Conservation (phyloP, 1,140 invertebrate genomes). For the Caenorhabditis brenneri region DNA sequence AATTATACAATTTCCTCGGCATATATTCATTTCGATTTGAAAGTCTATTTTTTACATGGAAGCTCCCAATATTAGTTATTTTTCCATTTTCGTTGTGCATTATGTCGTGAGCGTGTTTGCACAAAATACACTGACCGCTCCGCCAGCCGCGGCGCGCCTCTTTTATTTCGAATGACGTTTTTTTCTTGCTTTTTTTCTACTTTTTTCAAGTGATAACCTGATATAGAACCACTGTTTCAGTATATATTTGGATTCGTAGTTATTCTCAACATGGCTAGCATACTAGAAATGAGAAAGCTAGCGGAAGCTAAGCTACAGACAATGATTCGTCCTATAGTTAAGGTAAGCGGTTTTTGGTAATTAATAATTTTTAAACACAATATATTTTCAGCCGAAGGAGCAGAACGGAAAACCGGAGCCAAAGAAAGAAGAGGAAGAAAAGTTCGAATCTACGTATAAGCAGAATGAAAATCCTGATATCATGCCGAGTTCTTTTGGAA, state of each 20-base stretch:
- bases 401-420: neutral
- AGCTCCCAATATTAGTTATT: no score
- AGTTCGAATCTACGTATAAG: neutral
- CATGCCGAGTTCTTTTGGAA: slow-evolving; percentile 40
- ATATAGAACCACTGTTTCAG: neutral
- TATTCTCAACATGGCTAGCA: neutral
- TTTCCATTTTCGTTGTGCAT: no score
- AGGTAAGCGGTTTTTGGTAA: neutral
- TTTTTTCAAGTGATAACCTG: no score
- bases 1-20: no score
- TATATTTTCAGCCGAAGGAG: slow-evolving; percentile 18
- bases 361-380: no score
- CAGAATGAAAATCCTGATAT: slow-evolving; percentile 1
- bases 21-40: no score
- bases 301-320: slow-evolving; percentile 19
- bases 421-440: slow-evolving; percentile 12
- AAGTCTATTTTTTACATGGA: no score
- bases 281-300: slow-evolving; percentile 11
- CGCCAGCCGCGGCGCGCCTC: neutral
- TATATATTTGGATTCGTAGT: neutral
- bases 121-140: neutral
- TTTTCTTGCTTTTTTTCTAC: neutral
- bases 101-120: neutral
- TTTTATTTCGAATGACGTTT: slow-evolving; percentile 1
- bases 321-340: neutral